Base-by-base conservation (phyloP, 2,113 vertebrate species). In the Conger conger region DNA sequence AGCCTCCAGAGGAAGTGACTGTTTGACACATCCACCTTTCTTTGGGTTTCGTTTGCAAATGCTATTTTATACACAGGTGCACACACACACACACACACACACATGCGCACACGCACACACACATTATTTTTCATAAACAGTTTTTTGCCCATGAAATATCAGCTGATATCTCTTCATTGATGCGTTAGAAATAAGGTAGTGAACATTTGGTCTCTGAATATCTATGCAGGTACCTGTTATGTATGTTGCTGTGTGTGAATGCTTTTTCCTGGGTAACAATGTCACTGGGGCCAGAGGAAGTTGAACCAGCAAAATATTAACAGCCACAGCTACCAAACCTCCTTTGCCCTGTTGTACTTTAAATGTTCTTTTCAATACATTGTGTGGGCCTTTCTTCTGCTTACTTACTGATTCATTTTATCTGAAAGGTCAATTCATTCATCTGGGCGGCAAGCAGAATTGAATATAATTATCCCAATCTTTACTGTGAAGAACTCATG, bases 401-500 rank as follows among this genome's bases (percentile, higher is more conserved):
- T 97, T 97, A 97, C 96, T 95, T 97, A 95, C 95, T 97, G 96
- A 97, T 96, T 96, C 94, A 93, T 97, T 98, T 99, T 97, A 96
- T 97, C 96, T 97, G 93, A 92, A 97, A 97, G 97, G 96, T 98
- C 96, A 97, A 96, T 97, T 97, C 96, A 98, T 99, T 99, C 97
- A 99, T 94, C 93, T 1, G 95, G 96, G 95, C 96, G 97, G 96
- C 96, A 93, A 95, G 95, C 93, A 97, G 95, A 96, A 97, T 96
- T 97, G 98, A 99, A 99, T 98, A 98, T 98, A 99, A 99, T 97
- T 97, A 97, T 97, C 96, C 96, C 95, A 95, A 97, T 97, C 96
- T 96, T 97, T 96, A 96, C 96, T 94, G 94, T 93, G 95, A 97
- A 96, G 96, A 97, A 98, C 98, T 99, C 97, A 99, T 98, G 98